These are phyloP conservation scores for Psettodes erumei DNA, from an alignment of 2,113 vertebrate genomes.

Conservation along the genomic window DNA sequence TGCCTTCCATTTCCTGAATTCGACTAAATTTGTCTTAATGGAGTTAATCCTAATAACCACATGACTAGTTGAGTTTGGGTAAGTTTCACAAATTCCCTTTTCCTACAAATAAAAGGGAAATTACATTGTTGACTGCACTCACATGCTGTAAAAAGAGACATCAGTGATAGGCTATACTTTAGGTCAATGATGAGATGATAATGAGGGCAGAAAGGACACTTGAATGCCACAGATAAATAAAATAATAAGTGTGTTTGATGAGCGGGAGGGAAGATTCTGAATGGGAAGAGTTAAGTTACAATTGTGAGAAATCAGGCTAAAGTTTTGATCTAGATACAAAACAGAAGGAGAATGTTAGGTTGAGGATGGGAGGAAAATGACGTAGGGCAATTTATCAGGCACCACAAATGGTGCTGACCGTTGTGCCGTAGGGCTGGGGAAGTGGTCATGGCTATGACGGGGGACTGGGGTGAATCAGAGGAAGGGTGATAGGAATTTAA, in stretches of 20 bases:
- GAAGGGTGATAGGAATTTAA: slow-evolving; percentile 74
- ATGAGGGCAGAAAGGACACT: not conserved
- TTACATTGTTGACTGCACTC: not conserved
- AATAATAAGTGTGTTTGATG: slow-evolving; percentile 12
- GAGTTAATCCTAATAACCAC: too few species aligned
- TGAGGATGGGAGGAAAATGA: slow-evolving; percentile 50
- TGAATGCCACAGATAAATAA: not conserved
- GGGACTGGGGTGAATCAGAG: slow-evolving; percentile 73
- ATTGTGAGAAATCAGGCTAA: slow-evolving; percentile 36
- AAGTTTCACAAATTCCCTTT: slow-evolving; percentile 5
- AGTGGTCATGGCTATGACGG: slow-evolving; percentile 53
- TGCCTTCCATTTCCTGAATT: too few species aligned
- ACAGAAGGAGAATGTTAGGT: slow-evolving; percentile 38
- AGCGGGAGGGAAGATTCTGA: slow-evolving; percentile 1
- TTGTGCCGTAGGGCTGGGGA: slow-evolving; percentile 36
- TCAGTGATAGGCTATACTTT: not conserved
- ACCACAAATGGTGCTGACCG: slow-evolving; percentile 63
- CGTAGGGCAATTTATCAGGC: slow-evolving; percentile 55
- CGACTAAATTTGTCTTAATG: too few species aligned
- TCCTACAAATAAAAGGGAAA: not conserved
- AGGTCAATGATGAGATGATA: not conserved
- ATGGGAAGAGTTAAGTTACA: slow-evolving; percentile 9
- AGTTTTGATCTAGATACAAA: slow-evolving; percentile 48
- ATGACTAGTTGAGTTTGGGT: not conserved
- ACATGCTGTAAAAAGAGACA: not conserved